Base-by-base conservation (phyloP, 2,797 vertebrate species). In the Limosa lapponica region DNA sequence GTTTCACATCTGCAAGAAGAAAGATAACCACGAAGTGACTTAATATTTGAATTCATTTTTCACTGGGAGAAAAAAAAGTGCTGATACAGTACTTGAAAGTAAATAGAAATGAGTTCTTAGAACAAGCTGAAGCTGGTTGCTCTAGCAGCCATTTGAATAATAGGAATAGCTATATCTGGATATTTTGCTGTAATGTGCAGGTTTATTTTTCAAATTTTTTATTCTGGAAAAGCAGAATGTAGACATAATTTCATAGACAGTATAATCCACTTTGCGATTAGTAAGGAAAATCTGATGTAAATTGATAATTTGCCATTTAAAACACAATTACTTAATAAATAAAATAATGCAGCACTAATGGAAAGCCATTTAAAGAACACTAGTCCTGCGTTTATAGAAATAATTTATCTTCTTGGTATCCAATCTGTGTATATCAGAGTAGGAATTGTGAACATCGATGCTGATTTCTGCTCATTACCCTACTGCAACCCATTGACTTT, bases 321-420 rank as follows among this genome's bases (percentile, higher is more conserved):
- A 91, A 82, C 27, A 59, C 52, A 70, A 90, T 85, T 79, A 41
- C 28, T 93, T 79, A 82, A 82, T 90, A 95, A 87, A 84, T 82
- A 87, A 90, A 95, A 88, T 78, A 75, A 75, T 15, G 18, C 27
- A 71, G n/a, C 48, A 59, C 46, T 80, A 57, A 59, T 71, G 17
- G 65, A 72, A 72, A 74, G 22, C n/a, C 58, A 24, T 69, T 93
- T 89, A 87, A 82, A 82, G 71, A 54, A 61, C 0, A 4, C 23
- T 15, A 43, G 44, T 36, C 41, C 55, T 43, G 24, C 30, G 48
- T 71, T 90, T 58, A 27, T 4, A 66, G 55, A 61, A 78, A 58
- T 32, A 80, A 71, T 54, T 77, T 11, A 34, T 78, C 37, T 62
- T 46, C 32, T 87, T 49, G 17, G 2, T 34, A 11, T 23, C 36